Evolutionary conservation across 2,888 invertebrate genomes (phyloP).

Genomic region (Pollenia labialis): DNA sequence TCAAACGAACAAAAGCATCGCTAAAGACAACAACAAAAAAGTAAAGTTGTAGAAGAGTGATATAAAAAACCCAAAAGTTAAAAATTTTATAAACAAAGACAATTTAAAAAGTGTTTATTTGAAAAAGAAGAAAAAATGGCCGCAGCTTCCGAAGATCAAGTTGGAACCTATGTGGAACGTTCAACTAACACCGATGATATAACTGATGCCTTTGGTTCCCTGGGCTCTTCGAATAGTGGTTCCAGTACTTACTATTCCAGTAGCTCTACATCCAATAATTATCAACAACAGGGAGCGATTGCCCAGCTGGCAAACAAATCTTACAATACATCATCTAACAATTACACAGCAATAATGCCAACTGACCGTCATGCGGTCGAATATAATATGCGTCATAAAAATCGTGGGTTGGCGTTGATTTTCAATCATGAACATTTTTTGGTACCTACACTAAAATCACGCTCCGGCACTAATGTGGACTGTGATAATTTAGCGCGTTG

Average conservation of each 20-base stretch:
- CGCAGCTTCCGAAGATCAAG: slow-evolving; percentile 76
- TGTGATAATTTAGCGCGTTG: slow-evolving; percentile 89
- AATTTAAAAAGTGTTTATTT: slow-evolving; percentile 12
- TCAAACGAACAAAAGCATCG: slow-evolving; percentile 65
- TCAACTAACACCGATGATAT: slow-evolving; percentile 78
- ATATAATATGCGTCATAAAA: slow-evolving; percentile 94
- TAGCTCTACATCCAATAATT: slow-evolving; percentile 49
- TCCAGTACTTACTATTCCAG: slow-evolving; percentile 50
- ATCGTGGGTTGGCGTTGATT: slow-evolving; percentile 93
- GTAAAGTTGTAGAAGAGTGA: slow-evolving; percentile 21
- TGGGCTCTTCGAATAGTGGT: slow-evolving; percentile 61
- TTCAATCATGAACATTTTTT: slow-evolving; percentile 95
- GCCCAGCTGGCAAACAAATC: slow-evolving; percentile 79
- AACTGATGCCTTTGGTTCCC: slow-evolving; percentile 80
- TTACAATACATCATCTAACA: slow-evolving; percentile 75
- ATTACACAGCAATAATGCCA: slow-evolving; percentile 86
- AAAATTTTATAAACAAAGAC: slow-evolving; percentile 37
- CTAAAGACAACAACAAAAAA: slow-evolving; percentile 47
- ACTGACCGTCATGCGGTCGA: slow-evolving; percentile 88
- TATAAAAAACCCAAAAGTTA: slow-evolving; percentile 17
- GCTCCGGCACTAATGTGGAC: slow-evolving; percentile 94
- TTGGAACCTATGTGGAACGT: slow-evolving; percentile 76
- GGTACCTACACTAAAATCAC: slow-evolving; percentile 88
- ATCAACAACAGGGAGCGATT: slow-evolving; percentile 77
- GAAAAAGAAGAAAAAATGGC: slow-evolving; percentile 63